These are phyloP conservation scores for Phyllostomus hastatus DNA, from an alignment of 2,113 vertebrate species.

Conservation along the genomic window DNA sequence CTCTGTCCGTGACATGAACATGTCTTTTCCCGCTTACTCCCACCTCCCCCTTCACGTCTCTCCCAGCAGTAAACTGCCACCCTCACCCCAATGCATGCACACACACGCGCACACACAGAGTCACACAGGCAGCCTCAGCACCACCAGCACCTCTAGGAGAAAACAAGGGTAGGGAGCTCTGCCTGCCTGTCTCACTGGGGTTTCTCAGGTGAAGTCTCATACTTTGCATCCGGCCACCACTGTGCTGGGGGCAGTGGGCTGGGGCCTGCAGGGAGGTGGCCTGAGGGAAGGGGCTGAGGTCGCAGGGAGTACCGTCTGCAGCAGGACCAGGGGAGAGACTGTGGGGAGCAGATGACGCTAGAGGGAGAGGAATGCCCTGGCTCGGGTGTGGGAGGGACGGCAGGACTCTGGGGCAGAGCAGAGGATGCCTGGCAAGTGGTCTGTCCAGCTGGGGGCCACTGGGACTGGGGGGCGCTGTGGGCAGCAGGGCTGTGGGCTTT, in stretches of 20 bases:
- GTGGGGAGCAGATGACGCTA: background rate
- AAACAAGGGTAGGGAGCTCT: background rate
- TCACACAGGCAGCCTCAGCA: background rate
- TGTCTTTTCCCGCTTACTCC: background rate
- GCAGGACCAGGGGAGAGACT: background rate
- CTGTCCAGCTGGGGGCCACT: background rate
- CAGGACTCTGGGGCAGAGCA: background rate
- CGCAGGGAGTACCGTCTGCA: background rate
- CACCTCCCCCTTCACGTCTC: background rate
- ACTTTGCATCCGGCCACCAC: fast-evolving
- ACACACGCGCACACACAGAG: background rate
- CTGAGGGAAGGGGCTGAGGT: background rate
- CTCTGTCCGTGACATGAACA: background rate
- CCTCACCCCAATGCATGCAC: fast-evolving
- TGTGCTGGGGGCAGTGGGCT: fast-evolving
- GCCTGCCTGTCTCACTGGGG: background rate
- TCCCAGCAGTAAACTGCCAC: background rate
- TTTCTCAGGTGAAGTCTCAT: background rate
- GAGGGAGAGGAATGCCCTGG: background rate
- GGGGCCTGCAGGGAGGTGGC: background rate
- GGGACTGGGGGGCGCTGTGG: background rate
- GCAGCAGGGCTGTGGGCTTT: background rate
- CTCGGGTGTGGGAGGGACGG: background rate
- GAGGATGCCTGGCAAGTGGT: background rate
- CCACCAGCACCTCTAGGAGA: background rate